These are phyloP conservation scores for Dasypolia templi DNA, from an alignment of 2,888 invertebrate species.

Conservation along the genomic window DNA sequence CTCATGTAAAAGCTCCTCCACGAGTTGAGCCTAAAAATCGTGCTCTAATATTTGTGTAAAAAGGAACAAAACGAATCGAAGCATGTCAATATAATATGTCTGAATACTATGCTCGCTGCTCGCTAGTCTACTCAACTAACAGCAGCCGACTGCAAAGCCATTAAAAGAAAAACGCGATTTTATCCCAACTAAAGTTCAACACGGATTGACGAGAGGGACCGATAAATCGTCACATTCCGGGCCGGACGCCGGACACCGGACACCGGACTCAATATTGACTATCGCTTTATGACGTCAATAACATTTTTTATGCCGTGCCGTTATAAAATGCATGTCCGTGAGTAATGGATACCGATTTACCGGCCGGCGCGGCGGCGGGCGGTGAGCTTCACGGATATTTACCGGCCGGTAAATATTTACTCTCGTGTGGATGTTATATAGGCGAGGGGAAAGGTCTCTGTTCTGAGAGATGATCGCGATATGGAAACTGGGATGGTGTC, in stretches of 20 bases:
- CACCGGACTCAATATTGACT: conserved; percentile 69
- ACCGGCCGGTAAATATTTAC: too few relatives aligned
- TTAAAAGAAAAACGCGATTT: conserved; percentile 47
- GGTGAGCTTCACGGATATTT: conserved; percentile 56
- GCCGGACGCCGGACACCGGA: conserved; percentile 47
- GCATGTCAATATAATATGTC: conserved; percentile 10
- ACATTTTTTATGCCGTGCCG: conserved; percentile 73
- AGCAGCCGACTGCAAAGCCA: conserved; percentile 28
- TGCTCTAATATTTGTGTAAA: conserved; percentile 10
- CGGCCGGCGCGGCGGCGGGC: conserved; percentile 34
- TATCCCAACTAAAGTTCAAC: conserved; percentile 56
- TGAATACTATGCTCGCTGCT: neutral
- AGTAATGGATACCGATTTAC: conserved; percentile 75
- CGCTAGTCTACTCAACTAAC: conserved; percentile 26
- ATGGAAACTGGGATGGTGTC: conserved; percentile 39
- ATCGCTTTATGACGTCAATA: conserved; percentile 75
- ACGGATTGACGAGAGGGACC: conserved; percentile 57
- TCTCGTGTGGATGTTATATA: conserved; percentile 27
- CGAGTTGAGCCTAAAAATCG: neutral
- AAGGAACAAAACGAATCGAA: conserved; percentile 17
- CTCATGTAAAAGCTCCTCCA: neutral
- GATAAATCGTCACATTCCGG: conserved; percentile 55
- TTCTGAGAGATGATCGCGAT: conserved; percentile 50
- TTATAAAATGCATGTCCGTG: conserved; percentile 78
- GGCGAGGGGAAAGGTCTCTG: conserved; percentile 11